Conservation (phyloP, 92 coral and sea anemone genomes). For the Ricordea florida region DNA sequence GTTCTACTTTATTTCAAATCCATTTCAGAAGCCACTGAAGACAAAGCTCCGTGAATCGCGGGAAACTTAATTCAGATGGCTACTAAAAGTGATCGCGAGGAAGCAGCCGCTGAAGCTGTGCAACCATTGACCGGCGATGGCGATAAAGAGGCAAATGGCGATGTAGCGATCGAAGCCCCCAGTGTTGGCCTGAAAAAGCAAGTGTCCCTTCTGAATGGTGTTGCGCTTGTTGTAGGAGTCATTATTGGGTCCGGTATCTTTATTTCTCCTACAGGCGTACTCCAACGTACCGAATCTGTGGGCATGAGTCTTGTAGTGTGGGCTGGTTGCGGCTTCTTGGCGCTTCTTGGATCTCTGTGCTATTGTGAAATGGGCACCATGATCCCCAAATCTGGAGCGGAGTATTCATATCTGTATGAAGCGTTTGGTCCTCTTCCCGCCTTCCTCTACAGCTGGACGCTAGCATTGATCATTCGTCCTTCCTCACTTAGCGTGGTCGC, state of each 20-base stretch:
- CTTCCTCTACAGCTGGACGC: constrained; percentile 96
- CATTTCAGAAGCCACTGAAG: too few relatives aligned
- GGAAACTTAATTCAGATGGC: too few relatives aligned
- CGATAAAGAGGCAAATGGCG: constrained; percentile 74
- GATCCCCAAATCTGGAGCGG: constrained; percentile 99
- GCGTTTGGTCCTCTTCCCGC: constrained; percentile 97
- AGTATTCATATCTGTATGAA: constrained; percentile 85
- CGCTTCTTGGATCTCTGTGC: constrained; percentile 91
- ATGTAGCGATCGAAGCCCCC: constrained; percentile 43
- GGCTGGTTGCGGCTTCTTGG: constrained; percentile 94
- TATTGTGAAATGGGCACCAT: constrained; percentile 98
- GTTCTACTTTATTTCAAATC: too few relatives aligned
- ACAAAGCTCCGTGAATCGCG: too few relatives aligned
- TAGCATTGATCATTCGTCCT: constrained; percentile 92
- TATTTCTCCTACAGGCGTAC: constrained; percentile 96
- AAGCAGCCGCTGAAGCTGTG: constrained; percentile 46
- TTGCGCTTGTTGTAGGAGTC: constrained; percentile 93
- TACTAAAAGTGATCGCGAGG: background rate
- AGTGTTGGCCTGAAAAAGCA: constrained; percentile 76
- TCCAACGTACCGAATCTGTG: constrained; percentile 70
- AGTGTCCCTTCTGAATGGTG: constrained; percentile 83
- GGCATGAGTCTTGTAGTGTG: constrained; percentile 91
- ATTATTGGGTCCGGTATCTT: constrained; percentile 99
- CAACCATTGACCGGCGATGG: constrained; percentile 74
- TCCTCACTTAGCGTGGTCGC: constrained; percentile 95